Evolutionary conservation across 2,888 invertebrate genomes (phyloP).

Genomic region (Anoncus sp.): DNA sequence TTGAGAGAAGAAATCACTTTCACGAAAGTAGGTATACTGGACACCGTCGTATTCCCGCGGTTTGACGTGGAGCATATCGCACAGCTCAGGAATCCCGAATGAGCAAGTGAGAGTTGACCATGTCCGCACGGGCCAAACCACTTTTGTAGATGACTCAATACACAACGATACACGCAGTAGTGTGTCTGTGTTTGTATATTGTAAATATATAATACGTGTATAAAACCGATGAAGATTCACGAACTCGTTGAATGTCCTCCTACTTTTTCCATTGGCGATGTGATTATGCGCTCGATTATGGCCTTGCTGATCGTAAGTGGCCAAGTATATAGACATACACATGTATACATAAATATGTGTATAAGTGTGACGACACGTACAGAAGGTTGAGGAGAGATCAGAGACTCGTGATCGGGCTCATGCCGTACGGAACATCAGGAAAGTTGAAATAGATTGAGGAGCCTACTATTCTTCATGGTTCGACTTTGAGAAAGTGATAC

Average conservation of each 20-base stretch:
- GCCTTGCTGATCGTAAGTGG: slow-evolving; percentile 13
- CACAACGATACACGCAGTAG: neutral
- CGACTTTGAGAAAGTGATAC: too few relatives aligned
- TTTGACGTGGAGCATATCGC: slow-evolving; percentile 36
- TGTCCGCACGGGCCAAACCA: slow-evolving; percentile 11
- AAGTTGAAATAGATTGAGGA: neutral
- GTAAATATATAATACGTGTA: neutral
- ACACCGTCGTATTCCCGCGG: slow-evolving; percentile 28
- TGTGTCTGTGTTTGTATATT: neutral
- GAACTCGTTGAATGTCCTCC: slow-evolving; percentile 9
- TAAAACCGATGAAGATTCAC: slow-evolving; percentile 14
- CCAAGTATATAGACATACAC: neutral
- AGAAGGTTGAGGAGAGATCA: neutral
- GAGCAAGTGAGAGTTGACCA: slow-evolving; percentile 52
- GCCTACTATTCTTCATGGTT: neutral
- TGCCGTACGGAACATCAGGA: neutral
- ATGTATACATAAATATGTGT: neutral
- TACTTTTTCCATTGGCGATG: slow-evolving; percentile 16
- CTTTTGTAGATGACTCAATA: slow-evolving; percentile 19
- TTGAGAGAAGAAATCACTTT: slow-evolving; percentile 43
- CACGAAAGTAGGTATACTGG: slow-evolving; percentile 49
- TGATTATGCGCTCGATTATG: slow-evolving; percentile 10
- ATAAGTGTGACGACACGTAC: neutral
- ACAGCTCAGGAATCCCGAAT: slow-evolving; percentile 25
- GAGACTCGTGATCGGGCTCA: neutral